These are phyloP conservation scores for Gymnorhina tibicen DNA, from an alignment of 2,113 vertebrate genomes.

Conservation along the genomic window DNA sequence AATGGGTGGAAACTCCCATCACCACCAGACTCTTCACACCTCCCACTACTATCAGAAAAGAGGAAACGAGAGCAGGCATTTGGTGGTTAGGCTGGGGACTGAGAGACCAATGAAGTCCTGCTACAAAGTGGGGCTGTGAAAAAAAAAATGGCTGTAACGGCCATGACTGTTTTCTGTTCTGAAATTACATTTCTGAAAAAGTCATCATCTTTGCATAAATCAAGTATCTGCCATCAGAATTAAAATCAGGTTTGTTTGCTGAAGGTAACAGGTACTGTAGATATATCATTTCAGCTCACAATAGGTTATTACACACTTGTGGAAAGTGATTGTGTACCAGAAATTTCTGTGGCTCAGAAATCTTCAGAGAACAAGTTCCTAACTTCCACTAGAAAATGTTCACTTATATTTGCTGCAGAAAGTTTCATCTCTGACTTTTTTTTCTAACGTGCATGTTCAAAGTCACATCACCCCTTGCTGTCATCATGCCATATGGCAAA, in stretches of 20 bases:
- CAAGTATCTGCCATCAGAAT: background rate
- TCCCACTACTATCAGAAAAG: background rate
- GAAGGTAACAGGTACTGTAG: background rate
- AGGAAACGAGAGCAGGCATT: constrained; percentile 47
- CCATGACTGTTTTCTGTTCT: background rate
- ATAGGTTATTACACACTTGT: background rate
- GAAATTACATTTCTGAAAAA: background rate
- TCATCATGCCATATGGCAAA: background rate
- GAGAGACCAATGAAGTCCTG: background rate
- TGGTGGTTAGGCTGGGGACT: background rate
- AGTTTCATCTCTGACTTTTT: background rate
- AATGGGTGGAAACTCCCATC: constrained; percentile 21
- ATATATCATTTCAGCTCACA: background rate
- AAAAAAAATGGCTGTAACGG: background rate
- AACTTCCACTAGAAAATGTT: background rate
- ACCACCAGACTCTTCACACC: background rate
- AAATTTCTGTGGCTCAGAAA: background rate
- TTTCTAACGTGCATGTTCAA: background rate
- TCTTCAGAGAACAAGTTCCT: background rate
- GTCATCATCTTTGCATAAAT: background rate
- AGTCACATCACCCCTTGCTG: background rate
- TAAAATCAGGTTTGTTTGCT: background rate
- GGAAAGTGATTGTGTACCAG: background rate
- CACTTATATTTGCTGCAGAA: background rate
- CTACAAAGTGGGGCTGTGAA: background rate